These are phyloP conservation scores for Melanotus villosus DNA, from an alignment of 2,888 invertebrate genomes.

Conservation along the genomic window DNA sequence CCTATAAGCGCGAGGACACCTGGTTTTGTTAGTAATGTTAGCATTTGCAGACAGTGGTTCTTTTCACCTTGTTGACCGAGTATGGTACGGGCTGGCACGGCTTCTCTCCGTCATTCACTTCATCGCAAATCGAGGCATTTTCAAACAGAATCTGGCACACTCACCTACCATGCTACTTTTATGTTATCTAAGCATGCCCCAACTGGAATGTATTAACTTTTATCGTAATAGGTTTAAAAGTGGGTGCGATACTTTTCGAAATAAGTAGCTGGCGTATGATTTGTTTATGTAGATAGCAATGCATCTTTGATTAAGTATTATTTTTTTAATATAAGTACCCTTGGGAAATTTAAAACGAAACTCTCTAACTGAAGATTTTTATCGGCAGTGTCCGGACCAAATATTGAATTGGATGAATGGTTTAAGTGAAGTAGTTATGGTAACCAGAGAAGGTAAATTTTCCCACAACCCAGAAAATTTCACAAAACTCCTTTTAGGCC, in stretches of 20 bases:
- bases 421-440: too few relatives aligned
- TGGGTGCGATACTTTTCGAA: conserved; percentile 1
- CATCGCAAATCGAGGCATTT: conserved; percentile 18
- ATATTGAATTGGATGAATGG: too few relatives aligned
- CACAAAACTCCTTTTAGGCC: too few relatives aligned
- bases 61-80: conserved; percentile 38
- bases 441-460: too few relatives aligned
- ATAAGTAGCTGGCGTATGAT: too few relatives aligned
- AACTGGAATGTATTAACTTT: conserved; percentile 20
- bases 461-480: too few relatives aligned
- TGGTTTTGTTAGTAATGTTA: conserved; percentile 24
- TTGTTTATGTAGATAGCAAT: too few relatives aligned
- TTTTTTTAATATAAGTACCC: too few relatives aligned
- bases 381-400: too few relatives aligned
- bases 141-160: conserved; percentile 28
- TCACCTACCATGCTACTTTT: conserved; percentile 23
- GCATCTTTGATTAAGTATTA: too few relatives aligned
- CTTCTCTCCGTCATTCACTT: conserved; percentile 30
- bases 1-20: conserved; percentile 29
- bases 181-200: conserved; percentile 19
- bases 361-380: too few relatives aligned
- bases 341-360: too few relatives aligned
- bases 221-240: background rate
- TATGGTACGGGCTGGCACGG: conserved; percentile 42
- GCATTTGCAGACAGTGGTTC: conserved; percentile 25